Evolutionary conservation across 2,113 vertebrate species (phyloP), one percentile per base, ranked within the genome.

Genomic region (Tenebrosternarchus preto): DNA sequence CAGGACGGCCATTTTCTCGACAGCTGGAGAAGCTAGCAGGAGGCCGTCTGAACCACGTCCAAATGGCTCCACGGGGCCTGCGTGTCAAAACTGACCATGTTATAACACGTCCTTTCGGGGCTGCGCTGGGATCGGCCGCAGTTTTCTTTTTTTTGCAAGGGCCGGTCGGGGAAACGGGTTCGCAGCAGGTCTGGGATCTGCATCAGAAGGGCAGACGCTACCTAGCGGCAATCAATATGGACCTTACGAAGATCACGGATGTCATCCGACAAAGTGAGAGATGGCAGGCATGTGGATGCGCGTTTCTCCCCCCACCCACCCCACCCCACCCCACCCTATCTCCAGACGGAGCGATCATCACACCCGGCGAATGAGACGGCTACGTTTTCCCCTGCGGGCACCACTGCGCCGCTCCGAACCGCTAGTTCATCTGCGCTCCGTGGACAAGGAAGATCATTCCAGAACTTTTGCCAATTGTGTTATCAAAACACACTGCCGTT

Each of bases 1-100:
- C 12, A 50, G 43, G 71, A 50, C 50, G n/a, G 71, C 71, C 79
- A 80, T 80, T 80, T 80, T 80, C 43, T 57, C 66, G 78, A 80
- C 70, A 80, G 79, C 72, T 68, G 71, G 61, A 75, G 29, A 61
- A 68, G 71, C 59, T 63, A 39, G 61, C 61, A 11, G 78, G 78
- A 73, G 71, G 64, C 78, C 55, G 70, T 79, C 68, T 72, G 68
- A 17, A 11, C 60, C 39, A 33, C n/a, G 73, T 73, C 61, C 71
- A 66, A 80, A 64, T 74, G 78, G 46, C 70, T 66, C 71, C 17
- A 24, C 11, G 27, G 53, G 25, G 53, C 71, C 25, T 20, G n/a
- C 31, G 19, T 68, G 76, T n/a, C 33, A 70, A 46, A 39, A 59
- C 66, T 29, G 66, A 24, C 24, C 24, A 29, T 55, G n/a, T 70